Percentiles rank a stretch among this genome's conserved stretches.
Evolutionary conservation across 2,113 vertebrate species (phyloP).

Genomic region (Sorex araneus): DNA sequence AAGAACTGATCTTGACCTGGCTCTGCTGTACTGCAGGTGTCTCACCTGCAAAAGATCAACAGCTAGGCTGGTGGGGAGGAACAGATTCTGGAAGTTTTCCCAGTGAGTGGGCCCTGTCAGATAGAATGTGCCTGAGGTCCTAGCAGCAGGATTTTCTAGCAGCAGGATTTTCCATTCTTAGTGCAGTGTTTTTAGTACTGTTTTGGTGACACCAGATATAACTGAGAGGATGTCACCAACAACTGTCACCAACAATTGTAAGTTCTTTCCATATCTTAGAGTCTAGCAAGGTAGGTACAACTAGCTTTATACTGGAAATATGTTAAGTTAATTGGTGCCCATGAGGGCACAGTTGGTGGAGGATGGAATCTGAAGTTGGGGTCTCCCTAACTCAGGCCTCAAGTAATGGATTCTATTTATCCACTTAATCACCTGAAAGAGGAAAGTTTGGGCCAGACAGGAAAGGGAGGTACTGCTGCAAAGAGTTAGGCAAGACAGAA

Average conservation of each 20-base stretch:
- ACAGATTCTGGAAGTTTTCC: not conserved
- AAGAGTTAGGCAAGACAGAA: not conserved
- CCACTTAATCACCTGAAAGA: not conserved
- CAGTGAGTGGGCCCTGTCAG: not conserved
- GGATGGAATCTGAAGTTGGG: not conserved
- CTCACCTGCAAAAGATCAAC: not conserved
- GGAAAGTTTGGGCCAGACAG: not conserved
- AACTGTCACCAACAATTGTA: not conserved
- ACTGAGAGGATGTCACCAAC: not conserved
- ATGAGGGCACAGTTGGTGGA: not conserved
- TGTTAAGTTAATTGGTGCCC: not conserved
- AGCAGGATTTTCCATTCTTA: conserved; percentile 15
- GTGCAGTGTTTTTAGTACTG: not conserved
- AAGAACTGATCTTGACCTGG: not conserved
- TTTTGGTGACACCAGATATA: not conserved
- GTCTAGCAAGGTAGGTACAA: not conserved
- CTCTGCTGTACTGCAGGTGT: not conserved
- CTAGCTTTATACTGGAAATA: not conserved
- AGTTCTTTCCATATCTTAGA: conserved; percentile 14
- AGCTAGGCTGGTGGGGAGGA: not conserved
- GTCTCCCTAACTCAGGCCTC: not conserved
- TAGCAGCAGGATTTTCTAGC: not conserved
- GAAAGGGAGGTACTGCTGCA: not conserved
- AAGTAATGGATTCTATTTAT: not conserved
- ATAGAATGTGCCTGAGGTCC: not conserved